A percentile compares a stretch with the other conserved stretches of the same genome.
phyloP scores from a whole-genome alignment of 1,140 invertebrate species.

The Lepidurus apus region DNA sequence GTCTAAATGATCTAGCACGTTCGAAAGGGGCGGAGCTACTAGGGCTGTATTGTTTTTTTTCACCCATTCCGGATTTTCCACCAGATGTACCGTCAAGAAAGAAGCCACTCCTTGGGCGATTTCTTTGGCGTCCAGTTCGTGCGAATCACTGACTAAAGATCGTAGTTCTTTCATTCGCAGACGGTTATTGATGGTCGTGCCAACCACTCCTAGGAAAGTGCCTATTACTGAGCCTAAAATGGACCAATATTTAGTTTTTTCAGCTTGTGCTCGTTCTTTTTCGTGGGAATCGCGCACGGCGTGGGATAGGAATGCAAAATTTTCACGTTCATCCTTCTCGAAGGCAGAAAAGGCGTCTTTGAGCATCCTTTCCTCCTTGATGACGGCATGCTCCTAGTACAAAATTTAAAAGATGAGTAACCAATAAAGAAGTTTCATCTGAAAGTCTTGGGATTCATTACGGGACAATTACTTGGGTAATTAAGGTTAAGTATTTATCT shows the following conservation, averaged over 20 bases:
- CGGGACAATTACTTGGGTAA: constrained; percentile 45
- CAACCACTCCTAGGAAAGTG: constrained; percentile 59
- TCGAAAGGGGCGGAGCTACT: neutral
- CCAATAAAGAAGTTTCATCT: neutral
- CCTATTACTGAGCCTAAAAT: constrained; percentile 64
- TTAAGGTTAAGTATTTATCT: constrained; percentile 56
- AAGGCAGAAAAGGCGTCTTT: constrained; percentile 42
- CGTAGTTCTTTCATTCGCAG: constrained; percentile 60
- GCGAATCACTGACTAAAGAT: constrained; percentile 50
- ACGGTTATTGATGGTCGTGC: constrained; percentile 59
- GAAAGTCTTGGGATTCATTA: constrained; percentile 26
- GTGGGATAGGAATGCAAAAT: constrained; percentile 59
- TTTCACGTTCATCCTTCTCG: constrained; percentile 56
- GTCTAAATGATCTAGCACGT: neutral
- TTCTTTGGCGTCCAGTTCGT: neutral
- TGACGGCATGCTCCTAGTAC: constrained; percentile 38
- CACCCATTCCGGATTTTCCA: neutral
- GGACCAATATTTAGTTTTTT: constrained; percentile 72
- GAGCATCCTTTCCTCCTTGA: constrained; percentile 46
- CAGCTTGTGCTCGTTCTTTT: constrained; percentile 63
- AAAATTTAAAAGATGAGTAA: neutral
- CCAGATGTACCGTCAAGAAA: neutral
- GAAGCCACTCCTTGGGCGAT: constrained; percentile 1
- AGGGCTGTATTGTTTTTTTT: neutral
- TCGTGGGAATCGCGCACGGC: constrained; percentile 66